Conservation (phyloP, 2,113 vertebrate species). For the Poecile atricapillus region DNA sequence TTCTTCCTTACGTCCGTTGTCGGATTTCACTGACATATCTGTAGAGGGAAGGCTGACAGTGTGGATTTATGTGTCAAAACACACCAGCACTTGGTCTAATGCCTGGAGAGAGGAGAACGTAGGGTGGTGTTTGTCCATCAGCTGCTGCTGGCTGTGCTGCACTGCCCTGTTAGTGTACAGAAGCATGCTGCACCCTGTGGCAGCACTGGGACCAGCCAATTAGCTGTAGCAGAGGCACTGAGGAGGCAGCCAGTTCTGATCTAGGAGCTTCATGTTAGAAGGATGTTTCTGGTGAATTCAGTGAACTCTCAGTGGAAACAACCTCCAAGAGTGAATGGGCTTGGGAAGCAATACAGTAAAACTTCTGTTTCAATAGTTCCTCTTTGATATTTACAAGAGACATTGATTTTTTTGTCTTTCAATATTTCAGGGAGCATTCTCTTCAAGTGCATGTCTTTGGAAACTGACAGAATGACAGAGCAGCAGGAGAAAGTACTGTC, state of each 20-base stretch:
- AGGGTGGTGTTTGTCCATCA: background rate
- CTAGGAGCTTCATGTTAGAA: background rate
- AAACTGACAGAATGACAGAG: constrained; percentile 70
- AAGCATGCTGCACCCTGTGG: rapidly evolving
- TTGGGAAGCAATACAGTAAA: background rate
- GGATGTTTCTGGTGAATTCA: background rate
- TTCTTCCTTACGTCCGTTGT: background rate
- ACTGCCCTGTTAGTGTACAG: rapidly evolving
- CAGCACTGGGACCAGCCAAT: background rate
- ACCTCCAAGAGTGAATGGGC: background rate
- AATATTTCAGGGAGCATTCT: constrained; percentile 81
- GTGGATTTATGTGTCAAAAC: background rate
- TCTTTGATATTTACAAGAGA: background rate
- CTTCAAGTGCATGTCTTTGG: constrained; percentile 75
- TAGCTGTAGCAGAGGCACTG: background rate
- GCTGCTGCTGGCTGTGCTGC: rapidly evolving
- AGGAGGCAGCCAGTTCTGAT: background rate
- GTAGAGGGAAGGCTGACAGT: background rate
- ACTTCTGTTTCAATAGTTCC: background rate
- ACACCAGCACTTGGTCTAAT: background rate
- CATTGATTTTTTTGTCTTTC: background rate
- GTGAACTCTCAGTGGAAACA: background rate
- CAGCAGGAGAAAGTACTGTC: constrained; percentile 80
- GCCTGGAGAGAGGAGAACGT: background rate
- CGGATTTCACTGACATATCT: rapidly evolving